Evolutionary conservation across 2,888 invertebrate genomes (phyloP), one percentile per base, ranked within the genome.

Genomic region (Didymodactylos carnosus): DNA sequence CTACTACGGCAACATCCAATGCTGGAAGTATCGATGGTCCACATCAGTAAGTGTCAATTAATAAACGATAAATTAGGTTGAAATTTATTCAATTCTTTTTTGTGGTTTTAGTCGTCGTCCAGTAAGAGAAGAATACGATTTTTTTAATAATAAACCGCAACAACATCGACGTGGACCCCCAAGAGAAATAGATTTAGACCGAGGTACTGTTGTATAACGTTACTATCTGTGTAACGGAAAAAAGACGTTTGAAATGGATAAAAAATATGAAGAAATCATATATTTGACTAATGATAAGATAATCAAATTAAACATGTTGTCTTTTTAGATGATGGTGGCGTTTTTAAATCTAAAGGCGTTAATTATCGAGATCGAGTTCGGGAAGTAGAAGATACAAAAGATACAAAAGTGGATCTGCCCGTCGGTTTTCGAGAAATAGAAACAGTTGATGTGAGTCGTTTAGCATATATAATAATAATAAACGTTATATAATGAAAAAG

Each of bases 331-430:
- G 71, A 74, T 16, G 74, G 74, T n/a, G 74, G 74, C 25, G 71
- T 74, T 46, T 74, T 62, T 35, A 74, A 74, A 51, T 71, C 71
- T 62, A 51, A 43, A 41, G 27, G 40, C 39, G 40, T 39, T 27
- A 74, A 41, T 35, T 25, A 39, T 6, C 53, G 46, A 14, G 43
- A 71, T 25, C 53, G 71, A 39, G 62, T n/a, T 29, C 53, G 53
- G 19, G 71, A 71, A 27, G 35, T 74, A 23, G 62, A 74, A 39
- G 74, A 74, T 41, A 51, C 62, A 23, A 40, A 35, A 10, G 69
- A 74, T 39, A 69, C 69, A 35, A 71, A 74, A 71, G 27, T 74
- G 23, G 74, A 74, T 62, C 23, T 71, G 29, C 74, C 74, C 19
- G 29, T 74, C 19, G 74, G 71, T 39, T 62, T 69, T 43, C 51